A percentile compares a stretch with the other conserved stretches of the same genome.
These are phyloP conservation scores for Eremobia ochroleuca DNA, from an alignment of 2,888 invertebrate genomes.

Conservation along the genomic window DNA sequence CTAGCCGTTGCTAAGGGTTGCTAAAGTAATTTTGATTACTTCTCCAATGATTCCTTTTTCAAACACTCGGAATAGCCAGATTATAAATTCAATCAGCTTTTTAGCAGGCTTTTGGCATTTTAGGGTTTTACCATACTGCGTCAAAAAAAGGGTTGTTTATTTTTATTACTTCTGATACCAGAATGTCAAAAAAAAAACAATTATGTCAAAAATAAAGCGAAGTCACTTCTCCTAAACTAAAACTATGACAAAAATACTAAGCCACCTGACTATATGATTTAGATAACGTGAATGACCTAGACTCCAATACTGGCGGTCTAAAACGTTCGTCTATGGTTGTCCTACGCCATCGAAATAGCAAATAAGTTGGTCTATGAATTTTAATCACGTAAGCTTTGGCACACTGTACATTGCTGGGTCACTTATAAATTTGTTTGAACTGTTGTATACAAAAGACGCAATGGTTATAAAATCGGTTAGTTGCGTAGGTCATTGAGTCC, in stretches of 20 bases:
- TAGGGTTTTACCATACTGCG: neutral
- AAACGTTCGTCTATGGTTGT: constrained; percentile 57
- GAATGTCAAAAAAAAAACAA: too few relatives aligned
- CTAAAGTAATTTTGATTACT: neutral
- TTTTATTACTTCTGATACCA: neutral
- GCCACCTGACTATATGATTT: constrained; percentile 6
- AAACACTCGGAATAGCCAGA: neutral
- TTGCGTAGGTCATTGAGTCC: constrained; percentile 7
- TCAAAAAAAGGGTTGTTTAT: neutral
- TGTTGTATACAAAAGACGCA: neutral
- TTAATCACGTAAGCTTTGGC: constrained; percentile 32
- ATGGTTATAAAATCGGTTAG: neutral
- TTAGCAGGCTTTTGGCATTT: neutral
- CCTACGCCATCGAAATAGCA: constrained; percentile 50
- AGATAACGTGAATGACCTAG: constrained; percentile 53
- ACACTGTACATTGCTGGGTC: constrained; percentile 1
- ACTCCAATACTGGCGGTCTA: constrained; percentile 43
- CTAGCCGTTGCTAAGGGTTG: neutral
- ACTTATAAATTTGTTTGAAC: neutral
- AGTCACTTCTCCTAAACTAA: neutral
- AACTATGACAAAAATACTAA: constrained; percentile 7
- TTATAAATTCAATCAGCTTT: neutral
- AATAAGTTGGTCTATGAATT: constrained; percentile 46
- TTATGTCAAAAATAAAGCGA: neutral
- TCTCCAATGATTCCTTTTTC: neutral